Percentiles rank a stretch among this genome's conserved stretches.
Conservation (phyloP, 2,113 vertebrate genomes). For the Notiomystis cincta region DNA sequence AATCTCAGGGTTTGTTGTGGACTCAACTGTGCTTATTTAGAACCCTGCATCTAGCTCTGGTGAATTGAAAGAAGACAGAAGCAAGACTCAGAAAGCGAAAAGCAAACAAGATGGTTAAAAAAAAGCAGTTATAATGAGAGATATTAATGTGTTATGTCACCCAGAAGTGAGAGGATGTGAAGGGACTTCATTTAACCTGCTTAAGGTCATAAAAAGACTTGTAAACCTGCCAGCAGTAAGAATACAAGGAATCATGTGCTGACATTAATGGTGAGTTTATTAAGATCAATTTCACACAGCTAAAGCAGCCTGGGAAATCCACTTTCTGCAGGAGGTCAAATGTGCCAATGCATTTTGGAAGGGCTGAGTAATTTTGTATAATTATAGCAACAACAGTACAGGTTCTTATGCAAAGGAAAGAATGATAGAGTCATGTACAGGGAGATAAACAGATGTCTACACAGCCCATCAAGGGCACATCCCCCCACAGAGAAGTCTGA, state of each 20-base stretch:
- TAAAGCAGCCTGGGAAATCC: not conserved
- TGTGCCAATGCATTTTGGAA: not conserved
- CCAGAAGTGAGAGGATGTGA: not conserved
- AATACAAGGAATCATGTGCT: not conserved
- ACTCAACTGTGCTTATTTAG: not conserved
- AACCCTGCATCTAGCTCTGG: not conserved
- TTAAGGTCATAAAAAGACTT: conserved; percentile 15
- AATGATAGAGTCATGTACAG: not conserved
- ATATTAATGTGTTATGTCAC: not conserved
- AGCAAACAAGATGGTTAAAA: not conserved
- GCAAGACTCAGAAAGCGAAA: not conserved
- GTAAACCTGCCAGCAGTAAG: not conserved
- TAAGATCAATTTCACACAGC: not conserved
- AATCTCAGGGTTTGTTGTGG: not conserved
- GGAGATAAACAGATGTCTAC: not conserved
- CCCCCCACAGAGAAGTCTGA: not conserved
- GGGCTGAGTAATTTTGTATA: not conserved
- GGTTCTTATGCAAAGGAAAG: not conserved
- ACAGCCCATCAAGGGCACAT: not conserved
- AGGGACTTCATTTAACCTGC: not conserved
- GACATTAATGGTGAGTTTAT: not conserved
- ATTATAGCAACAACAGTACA: not conserved
- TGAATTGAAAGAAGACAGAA: not conserved
- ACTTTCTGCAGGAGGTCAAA: not conserved
- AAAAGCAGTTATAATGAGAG: not conserved